Conservation (phyloP, 2,888 invertebrate genomes). For the Acronicta leporina region DNA sequence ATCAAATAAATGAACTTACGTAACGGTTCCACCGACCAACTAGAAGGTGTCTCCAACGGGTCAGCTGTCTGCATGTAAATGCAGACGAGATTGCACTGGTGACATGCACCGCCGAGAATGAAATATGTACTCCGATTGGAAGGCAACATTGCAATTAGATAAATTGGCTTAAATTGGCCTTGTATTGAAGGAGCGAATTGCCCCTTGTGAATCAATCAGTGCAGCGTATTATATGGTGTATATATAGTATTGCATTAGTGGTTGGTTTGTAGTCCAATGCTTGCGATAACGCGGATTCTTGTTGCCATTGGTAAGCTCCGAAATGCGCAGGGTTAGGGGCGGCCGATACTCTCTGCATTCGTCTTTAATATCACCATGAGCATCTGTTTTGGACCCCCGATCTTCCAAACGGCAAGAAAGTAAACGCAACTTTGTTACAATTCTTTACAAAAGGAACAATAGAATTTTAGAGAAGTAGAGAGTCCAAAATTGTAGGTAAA, state of each 20-base stretch:
- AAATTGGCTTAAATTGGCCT: slow-evolving; percentile 54
- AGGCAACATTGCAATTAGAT: slow-evolving; percentile 53
- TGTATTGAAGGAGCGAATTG: slow-evolving; percentile 51
- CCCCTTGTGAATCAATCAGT: slow-evolving; percentile 54
- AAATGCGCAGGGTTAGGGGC: slow-evolving; percentile 1
- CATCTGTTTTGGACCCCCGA: not conserved
- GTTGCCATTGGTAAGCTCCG: not conserved
- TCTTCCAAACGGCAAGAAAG: not conserved
- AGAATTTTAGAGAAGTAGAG: not conserved
- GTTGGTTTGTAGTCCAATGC: slow-evolving; percentile 12
- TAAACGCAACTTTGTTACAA: too few relatives aligned
- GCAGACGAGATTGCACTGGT: slow-evolving; percentile 31
- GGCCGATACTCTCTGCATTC: slow-evolving; percentile 1
- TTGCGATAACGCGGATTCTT: slow-evolving; percentile 2
- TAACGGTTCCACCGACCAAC: not conserved
- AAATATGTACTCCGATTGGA: slow-evolving; percentile 38
- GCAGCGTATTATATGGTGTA: slow-evolving; percentile 23
- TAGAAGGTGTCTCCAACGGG: not conserved
- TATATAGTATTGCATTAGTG: slow-evolving; percentile 9
- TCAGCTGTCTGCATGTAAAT: slow-evolving; percentile 24
- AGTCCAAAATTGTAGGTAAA: not conserved
- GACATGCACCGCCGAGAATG: slow-evolving; percentile 37
- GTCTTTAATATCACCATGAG: slow-evolving; percentile 4
- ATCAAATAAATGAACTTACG: slow-evolving; percentile 32
- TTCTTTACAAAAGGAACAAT: too few relatives aligned